Evolutionary conservation across 1,140 invertebrate genomes (phyloP), one percentile per base, ranked within the genome.

Genomic region (Drosophila micromelanica): DNA sequence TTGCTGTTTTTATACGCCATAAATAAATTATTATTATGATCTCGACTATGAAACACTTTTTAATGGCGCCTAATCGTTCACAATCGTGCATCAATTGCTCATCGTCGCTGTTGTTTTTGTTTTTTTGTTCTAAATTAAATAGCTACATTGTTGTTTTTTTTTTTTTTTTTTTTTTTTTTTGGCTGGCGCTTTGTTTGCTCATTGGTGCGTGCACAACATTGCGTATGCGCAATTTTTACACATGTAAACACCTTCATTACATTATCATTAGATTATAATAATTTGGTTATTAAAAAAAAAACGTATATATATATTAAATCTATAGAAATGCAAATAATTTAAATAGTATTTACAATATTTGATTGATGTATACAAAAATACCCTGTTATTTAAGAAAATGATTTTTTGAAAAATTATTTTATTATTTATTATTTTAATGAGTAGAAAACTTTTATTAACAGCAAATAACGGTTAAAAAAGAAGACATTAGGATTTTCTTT

Each of bases 51-150:
- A 60, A 68, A 60, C 55, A 27, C 42, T 76, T 89, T 87, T 87
- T 89, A 87, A 87, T 87, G 68, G 46, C 49, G 56, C 63, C 80
- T 87, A 87, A 86, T 86, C 79, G 79, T 62, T 49, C 20, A 52
- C 23, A 40, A 51, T 38, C 13, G 37, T 27, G 49, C 72, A 79
- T 84, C 76, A 78, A 68, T 37, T 62, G 60, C 65, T 86, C 37
- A 51, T 15, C 55, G 15, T 20, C 11, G 9, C 32, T 40, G 42
- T 30, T 45, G 5, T 43, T 32, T 46, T 30, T 62, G 37, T 6
- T 54, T 46, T 32, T 32, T 69, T 61, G n/a, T n/a, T n/a, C n/a
- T n/a, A n/a, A n/a, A n/a, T n/a, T n/a, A n/a, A n/a, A n/a, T n/a
- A n/a, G n/a, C n/a, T n/a, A n/a, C n/a, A n/a, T n/a, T n/a, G n/a